Percentiles rank a stretch among this genome's conserved stretches.
phyloP scores from a whole-genome alignment of 2,113 vertebrate genomes.

The Eonycteris spelaea region DNA sequence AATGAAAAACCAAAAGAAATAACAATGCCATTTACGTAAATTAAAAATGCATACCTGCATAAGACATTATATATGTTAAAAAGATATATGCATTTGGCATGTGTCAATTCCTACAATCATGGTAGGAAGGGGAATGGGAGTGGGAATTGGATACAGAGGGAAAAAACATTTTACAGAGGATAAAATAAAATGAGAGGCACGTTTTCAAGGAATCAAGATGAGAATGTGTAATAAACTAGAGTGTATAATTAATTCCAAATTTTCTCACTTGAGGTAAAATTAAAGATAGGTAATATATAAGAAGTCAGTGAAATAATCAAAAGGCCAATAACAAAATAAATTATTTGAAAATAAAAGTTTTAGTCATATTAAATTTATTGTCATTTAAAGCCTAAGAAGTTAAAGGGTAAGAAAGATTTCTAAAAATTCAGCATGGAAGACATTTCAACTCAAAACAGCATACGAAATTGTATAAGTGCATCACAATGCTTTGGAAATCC shows the following conservation, averaged over 20 bases:
- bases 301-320: neutral
- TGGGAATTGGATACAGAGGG: neutral
- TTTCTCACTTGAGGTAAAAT: neutral
- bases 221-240: neutral
- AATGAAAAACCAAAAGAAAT: neutral
- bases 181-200: neutral
- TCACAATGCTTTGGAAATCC: neutral
- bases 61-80: neutral
- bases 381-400: neutral
- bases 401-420: neutral
- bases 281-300: neutral
- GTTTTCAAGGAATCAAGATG: neutral
- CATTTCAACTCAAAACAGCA: neutral
- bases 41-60: neutral
- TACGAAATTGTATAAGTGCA: neutral
- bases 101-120: neutral
- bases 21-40: neutral
- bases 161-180: neutral
- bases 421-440: neutral
- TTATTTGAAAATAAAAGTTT: neutral
- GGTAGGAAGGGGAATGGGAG: neutral
- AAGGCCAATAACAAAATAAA: neutral
- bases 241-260: neutral
- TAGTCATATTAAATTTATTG: neutral
- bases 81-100: neutral